A percentile compares a stretch with the other conserved stretches of the same genome.
Evolutionary conservation across 2,113 vertebrate genomes (phyloP).

Genomic region (Nettapus auritus): DNA sequence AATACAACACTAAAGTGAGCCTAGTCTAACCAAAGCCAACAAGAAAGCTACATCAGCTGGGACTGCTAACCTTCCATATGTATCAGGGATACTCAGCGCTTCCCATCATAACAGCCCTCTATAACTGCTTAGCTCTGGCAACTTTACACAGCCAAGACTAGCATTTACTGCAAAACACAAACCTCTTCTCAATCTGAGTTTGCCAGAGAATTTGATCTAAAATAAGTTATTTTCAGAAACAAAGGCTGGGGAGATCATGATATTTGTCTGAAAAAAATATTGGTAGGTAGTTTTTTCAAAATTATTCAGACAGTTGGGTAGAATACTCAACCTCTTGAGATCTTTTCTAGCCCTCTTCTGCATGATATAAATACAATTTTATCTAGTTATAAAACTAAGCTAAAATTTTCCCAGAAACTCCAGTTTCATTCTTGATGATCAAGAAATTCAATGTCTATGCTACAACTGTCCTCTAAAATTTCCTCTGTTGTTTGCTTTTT

Average conservation of each 20-base stretch:
- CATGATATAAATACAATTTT: background rate
- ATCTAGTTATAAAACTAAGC: background rate
- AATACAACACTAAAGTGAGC: background rate
- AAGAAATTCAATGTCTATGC: background rate
- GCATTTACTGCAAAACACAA: background rate
- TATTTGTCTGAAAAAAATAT: background rate
- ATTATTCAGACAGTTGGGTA: rapidly evolving
- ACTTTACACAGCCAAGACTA: background rate
- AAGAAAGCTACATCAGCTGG: background rate
- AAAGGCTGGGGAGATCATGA: background rate
- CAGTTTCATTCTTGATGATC: background rate
- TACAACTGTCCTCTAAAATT: background rate
- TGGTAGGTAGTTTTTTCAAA: background rate
- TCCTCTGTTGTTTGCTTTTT: background rate
- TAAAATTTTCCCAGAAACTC: background rate
- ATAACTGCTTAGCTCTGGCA: background rate
- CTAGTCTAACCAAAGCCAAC: background rate
- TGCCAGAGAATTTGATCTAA: background rate
- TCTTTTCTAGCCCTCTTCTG: background rate
- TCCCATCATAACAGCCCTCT: rapidly evolving
- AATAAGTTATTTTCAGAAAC: background rate
- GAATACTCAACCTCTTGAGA: background rate
- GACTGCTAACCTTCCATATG: background rate
- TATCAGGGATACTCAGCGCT: background rate
- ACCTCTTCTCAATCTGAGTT: background rate